Conservation (phyloP, 2,888 invertebrate genomes). For the Drosophila macrospina region DNA sequence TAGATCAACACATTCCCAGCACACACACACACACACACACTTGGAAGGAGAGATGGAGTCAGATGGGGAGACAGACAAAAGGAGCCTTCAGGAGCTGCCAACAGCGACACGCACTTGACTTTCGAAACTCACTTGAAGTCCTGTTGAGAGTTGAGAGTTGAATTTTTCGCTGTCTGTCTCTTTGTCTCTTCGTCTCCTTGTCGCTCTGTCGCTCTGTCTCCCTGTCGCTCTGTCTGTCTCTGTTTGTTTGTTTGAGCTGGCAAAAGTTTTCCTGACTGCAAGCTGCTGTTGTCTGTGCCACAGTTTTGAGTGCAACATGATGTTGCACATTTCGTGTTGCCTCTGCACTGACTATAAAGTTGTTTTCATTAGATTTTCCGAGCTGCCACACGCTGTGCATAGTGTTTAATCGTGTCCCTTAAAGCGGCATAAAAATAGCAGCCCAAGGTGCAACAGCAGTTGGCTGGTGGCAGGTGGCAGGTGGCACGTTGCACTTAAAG, state of each 20-base stretch:
- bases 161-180: slow-evolving; percentile 35
- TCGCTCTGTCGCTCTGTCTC: slow-evolving; percentile 27
- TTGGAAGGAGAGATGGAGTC: not conserved
- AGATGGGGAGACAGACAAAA: slow-evolving; percentile 25
- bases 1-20: slow-evolving; percentile 57
- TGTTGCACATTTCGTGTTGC: slow-evolving; percentile 65
- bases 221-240: slow-evolving; percentile 15
- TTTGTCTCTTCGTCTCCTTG: slow-evolving; percentile 11
- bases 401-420: slow-evolving; percentile 59
- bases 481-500: slow-evolving; percentile 15
- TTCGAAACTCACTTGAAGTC: slow-evolving; percentile 77
- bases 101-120: slow-evolving; percentile 78
- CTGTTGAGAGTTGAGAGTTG: slow-evolving; percentile 56
- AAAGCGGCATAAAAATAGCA: slow-evolving; percentile 37
- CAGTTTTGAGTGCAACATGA: slow-evolving; percentile 41
- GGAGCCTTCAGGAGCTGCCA: slow-evolving; percentile 63
- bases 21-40: slow-evolving; percentile 8
- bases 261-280: slow-evolving; percentile 54
- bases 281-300: slow-evolving; percentile 42
- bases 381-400: slow-evolving; percentile 41
- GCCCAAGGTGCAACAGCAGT: slow-evolving; percentile 14
- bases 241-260: slow-evolving; percentile 58
- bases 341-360: slow-evolving; percentile 48
- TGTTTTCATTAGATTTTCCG: slow-evolving; percentile 63
- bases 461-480: slow-evolving; percentile 4